Percentiles rank a stretch among this genome's conserved stretches.
These are phyloP conservation scores for Ichneumon xanthorius DNA, from an alignment of 2,888 invertebrate genomes.

Conservation along the genomic window DNA sequence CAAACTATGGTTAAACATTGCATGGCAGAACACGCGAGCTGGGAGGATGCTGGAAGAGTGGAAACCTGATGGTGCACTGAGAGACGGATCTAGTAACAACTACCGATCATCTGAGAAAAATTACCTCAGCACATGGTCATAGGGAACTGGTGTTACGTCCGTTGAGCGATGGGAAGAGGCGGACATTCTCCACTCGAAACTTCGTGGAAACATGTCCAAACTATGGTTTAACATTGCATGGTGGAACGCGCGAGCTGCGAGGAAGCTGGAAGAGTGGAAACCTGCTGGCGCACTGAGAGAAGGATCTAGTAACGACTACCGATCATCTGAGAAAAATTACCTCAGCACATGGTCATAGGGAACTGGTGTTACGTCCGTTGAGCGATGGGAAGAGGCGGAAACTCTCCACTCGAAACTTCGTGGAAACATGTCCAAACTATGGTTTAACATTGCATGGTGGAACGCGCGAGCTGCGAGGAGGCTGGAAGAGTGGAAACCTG, in stretches of 20 bases:
- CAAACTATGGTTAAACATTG: slow-evolving; percentile 55
- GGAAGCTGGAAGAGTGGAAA: slow-evolving; percentile 28
- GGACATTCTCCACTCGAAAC: too few relatives aligned
- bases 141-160: too few relatives aligned
- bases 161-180: too few relatives aligned
- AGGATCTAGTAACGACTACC: too few relatives aligned
- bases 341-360: too few relatives aligned
- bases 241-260: neutral
- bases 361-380: too few relatives aligned
- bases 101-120: too few relatives aligned
- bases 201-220: slow-evolving; percentile 40
- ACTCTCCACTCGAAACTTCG: slow-evolving; percentile 39
- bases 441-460: slow-evolving; percentile 43
- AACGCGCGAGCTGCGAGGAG: slow-evolving; percentile 17
- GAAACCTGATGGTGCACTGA: neutral
- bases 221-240: slow-evolving; percentile 51
- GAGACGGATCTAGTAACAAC: too few relatives aligned
- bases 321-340: too few relatives aligned
- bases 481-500: slow-evolving; percentile 8
- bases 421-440: slow-evolving; percentile 50
- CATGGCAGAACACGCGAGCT: neutral
- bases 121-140: too few relatives aligned
- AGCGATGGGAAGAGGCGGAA: neutral
- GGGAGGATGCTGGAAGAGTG: slow-evolving; percentile 30
- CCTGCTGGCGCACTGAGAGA: neutral